These are phyloP conservation scores for Calameuta pallipes DNA, from an alignment of 2,888 invertebrate genomes.

Conservation along the genomic window DNA sequence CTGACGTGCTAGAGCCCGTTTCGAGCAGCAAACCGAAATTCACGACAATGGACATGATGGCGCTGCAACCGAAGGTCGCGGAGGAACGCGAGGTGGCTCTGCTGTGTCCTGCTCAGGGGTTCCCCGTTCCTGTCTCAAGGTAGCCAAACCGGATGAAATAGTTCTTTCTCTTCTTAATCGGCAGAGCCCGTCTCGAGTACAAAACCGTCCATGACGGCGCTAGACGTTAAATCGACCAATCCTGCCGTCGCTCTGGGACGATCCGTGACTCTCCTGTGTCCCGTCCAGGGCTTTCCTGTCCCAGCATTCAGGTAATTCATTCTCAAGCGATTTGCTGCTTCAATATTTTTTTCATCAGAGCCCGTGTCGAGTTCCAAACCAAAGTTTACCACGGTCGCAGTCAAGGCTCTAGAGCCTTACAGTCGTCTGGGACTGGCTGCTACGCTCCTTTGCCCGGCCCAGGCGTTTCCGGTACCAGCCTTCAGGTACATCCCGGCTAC, in stretches of 20 bases:
- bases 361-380: slow-evolving; percentile 49
- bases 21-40: slow-evolving; percentile 36
- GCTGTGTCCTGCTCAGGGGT: slow-evolving; percentile 52
- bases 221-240: slow-evolving; percentile 63
- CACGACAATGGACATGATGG: slow-evolving; percentile 18
- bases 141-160: not conserved
- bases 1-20: slow-evolving; percentile 27
- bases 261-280: slow-evolving; percentile 73
- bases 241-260: slow-evolving; percentile 34
- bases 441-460: slow-evolving; percentile 76
- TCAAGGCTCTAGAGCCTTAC: slow-evolving; percentile 20
- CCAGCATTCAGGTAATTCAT: slow-evolving; percentile 76
- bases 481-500: slow-evolving; percentile 64
- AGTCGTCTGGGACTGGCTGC: slow-evolving; percentile 40
- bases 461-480: slow-evolving; percentile 72
- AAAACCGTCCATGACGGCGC: slow-evolving; percentile 68
- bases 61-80: slow-evolving; percentile 17
- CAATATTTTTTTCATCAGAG: slow-evolving; percentile 31
- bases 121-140: slow-evolving; percentile 52
- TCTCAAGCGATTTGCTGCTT: slow-evolving; percentile 7
- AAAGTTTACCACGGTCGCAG: slow-evolving; percentile 38
- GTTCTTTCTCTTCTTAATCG: slow-evolving; percentile 10
- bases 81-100: slow-evolving; percentile 24
- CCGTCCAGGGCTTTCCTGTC: slow-evolving; percentile 81
- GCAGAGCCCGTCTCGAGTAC: slow-evolving; percentile 71